Conservation (phyloP, 2,113 vertebrate species). For the Cinclus mexicanus region DNA sequence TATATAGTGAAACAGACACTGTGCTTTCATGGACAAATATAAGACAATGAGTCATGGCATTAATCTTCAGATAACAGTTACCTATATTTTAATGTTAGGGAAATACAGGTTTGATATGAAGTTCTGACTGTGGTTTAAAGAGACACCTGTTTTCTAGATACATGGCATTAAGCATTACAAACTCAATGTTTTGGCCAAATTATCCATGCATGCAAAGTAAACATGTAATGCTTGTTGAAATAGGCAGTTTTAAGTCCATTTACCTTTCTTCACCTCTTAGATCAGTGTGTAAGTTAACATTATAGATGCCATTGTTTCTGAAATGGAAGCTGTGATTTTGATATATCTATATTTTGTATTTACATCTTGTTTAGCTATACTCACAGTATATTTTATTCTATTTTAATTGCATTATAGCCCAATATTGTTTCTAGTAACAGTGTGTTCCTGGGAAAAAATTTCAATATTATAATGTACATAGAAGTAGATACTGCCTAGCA, state of each 20-base stretch:
- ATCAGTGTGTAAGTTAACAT: not conserved
- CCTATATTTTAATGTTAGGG: not conserved
- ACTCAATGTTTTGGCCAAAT: accelerated
- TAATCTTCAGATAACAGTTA: not conserved
- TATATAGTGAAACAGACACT: not conserved
- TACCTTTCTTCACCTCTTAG: not conserved
- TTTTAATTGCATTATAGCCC: not conserved
- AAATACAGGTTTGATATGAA: not conserved
- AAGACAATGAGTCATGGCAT: not conserved
- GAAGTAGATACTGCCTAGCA: not conserved
- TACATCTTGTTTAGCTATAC: not conserved
- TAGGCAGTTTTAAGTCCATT: not conserved
- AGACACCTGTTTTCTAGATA: not conserved
- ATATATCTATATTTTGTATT: not conserved
- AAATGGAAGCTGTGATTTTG: not conserved
- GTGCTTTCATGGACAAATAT: not conserved
- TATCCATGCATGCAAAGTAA: not conserved
- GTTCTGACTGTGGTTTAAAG: not conserved
- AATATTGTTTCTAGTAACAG: not conserved
- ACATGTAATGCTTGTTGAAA: not conserved
- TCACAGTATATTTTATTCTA: not conserved
- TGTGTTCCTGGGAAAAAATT: not conserved
- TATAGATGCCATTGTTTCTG: not conserved
- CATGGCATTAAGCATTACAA: not conserved
- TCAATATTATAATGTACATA: not conserved